Conservation (phyloP, 2,797 vertebrate genomes). For the Helicolenus hilgendorfi region DNA sequence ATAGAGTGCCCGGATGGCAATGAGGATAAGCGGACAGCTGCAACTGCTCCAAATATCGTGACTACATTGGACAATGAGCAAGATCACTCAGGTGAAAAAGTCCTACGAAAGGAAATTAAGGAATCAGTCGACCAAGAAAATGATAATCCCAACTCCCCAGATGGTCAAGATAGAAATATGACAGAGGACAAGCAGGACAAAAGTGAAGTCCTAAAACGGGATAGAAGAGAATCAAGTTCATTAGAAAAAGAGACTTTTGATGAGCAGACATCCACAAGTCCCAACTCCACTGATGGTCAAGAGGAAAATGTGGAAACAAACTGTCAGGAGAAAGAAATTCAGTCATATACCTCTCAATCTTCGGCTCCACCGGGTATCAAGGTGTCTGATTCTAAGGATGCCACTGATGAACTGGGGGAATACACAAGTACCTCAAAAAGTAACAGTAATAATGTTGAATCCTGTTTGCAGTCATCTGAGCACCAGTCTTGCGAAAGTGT, state of each 20-base stretch:
- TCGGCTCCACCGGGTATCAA: not conserved
- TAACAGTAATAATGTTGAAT: conserved; percentile 15
- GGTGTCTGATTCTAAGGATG: not conserved
- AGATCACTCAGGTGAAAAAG: not conserved
- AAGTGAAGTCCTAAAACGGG: not conserved
- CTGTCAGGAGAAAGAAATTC: conserved; percentile 27
- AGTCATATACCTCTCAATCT: conserved; percentile 9
- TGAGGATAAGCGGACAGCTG: not conserved
- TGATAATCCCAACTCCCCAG: conserved; percentile 17
- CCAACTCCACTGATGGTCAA: conserved; percentile 8
- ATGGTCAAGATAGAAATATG: conserved; percentile 22
- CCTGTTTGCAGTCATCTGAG: conserved; percentile 28
- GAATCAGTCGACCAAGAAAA: conserved; percentile 7
- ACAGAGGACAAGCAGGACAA: not conserved
- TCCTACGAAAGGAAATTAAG: conserved; percentile 10
- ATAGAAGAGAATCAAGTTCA: not conserved
- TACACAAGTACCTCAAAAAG: conserved; percentile 13
- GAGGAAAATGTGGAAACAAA: conserved; percentile 29
- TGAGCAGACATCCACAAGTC: conserved; percentile 13
- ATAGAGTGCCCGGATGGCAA: not conserved
- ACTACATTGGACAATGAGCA: conserved; percentile 6
- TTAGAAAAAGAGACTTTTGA: conserved; percentile 2
- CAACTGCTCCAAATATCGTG: not conserved
- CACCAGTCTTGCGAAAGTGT: conserved; percentile 36
- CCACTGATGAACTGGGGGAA: conserved; percentile 20